Conservation (phyloP, 2,113 vertebrate species). For the Ciconia stormi region DNA sequence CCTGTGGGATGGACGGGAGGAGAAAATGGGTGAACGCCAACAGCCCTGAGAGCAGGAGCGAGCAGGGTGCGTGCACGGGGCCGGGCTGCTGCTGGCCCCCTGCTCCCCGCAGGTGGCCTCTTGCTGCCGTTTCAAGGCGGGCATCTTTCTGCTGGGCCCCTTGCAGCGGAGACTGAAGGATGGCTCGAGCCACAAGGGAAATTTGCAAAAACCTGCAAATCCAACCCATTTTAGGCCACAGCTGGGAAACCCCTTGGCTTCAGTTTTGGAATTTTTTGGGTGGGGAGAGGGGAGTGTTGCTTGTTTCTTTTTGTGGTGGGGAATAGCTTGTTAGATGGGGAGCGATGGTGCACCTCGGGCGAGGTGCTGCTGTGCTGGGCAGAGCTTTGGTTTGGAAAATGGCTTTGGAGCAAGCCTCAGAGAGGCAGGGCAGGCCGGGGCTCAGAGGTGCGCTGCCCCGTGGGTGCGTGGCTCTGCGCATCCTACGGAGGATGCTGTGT, state of each 20-base stretch:
- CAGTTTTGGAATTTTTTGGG: background rate
- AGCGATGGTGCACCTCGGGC: background rate
- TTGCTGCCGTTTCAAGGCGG: background rate
- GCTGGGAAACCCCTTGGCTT: background rate
- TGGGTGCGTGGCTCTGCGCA: background rate
- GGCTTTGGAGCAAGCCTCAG: background rate
- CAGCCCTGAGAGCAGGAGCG: background rate
- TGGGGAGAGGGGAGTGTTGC: background rate
- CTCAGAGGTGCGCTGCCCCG: background rate
- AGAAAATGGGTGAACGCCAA: background rate
- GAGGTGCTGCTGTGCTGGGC: background rate
- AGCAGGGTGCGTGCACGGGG: background rate
- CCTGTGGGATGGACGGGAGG: background rate
- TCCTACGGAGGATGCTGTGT: background rate
- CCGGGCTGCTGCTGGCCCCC: background rate
- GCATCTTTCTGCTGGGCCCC: background rate
- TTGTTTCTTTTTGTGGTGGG: background rate
- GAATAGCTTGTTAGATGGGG: accelerated
- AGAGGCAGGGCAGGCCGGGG: background rate
- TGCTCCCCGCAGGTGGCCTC: background rate
- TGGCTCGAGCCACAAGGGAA: background rate
- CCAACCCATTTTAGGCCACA: background rate
- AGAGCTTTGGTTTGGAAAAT: background rate
- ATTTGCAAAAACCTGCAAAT: background rate
- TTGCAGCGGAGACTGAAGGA: background rate